Percentiles rank a stretch among this genome's conserved stretches.
These are phyloP conservation scores for Lasioglossum morio DNA, from an alignment of 2,888 invertebrate genomes.

Conservation along the genomic window DNA sequence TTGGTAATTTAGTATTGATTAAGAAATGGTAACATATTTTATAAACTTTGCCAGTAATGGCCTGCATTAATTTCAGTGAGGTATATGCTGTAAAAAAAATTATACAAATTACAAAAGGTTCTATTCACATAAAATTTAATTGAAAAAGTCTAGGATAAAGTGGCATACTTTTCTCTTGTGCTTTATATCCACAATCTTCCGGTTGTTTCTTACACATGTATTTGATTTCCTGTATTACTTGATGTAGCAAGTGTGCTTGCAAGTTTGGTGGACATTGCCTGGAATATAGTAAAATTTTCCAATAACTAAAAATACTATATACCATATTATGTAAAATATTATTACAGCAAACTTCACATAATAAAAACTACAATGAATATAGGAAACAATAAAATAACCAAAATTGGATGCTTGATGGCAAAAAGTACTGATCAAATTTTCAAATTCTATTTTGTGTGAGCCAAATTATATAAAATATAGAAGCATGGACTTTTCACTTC, in stretches of 20 bases:
- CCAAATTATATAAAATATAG: conserved; percentile 12
- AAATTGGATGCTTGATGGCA: conserved; percentile 16
- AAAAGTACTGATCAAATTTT: conserved; percentile 16
- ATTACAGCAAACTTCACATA: conserved; percentile 29
- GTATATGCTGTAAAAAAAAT: conserved; percentile 88
- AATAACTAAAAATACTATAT: background rate
- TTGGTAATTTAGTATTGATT: conserved; percentile 88
- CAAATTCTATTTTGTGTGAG: background rate
- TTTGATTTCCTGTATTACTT: conserved; percentile 89
- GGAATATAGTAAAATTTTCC: conserved; percentile 77
- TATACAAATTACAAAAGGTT: background rate
- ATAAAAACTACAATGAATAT: conserved; percentile 36
- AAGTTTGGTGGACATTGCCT: conserved; percentile 90
- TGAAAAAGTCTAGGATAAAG: background rate
- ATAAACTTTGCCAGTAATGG: conserved; percentile 90
- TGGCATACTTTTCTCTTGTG: conserved; percentile 85
- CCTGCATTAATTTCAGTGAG: conserved; percentile 91
- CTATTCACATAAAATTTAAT: background rate
- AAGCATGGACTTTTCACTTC: conserved; percentile 51
- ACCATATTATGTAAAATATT: background rate
- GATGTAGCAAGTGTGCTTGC: conserved; percentile 88
- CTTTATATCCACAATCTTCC: conserved; percentile 87
- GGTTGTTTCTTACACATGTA: conserved; percentile 88
- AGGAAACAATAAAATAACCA: conserved; percentile 30
- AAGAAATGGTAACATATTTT: conserved; percentile 89